These are phyloP conservation scores for Tiliacea aurago DNA, from an alignment of 2,888 invertebrate genomes.

Conservation along the genomic window DNA sequence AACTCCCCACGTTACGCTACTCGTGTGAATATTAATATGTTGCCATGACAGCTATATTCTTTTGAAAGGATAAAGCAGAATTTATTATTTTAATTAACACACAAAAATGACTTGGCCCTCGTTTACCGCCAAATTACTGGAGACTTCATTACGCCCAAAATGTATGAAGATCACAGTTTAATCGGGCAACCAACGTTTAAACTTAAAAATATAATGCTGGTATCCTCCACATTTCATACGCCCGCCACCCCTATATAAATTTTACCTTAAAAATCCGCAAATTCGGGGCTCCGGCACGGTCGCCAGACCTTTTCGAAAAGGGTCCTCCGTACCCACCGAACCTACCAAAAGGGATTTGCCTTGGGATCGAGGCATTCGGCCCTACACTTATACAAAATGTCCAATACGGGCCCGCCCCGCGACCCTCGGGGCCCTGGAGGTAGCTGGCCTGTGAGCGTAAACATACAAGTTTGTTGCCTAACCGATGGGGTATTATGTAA, in stretches of 20 bases:
- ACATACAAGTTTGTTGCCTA: slow-evolving; percentile 88
- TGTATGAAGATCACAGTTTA: slow-evolving; percentile 55
- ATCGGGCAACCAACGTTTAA: slow-evolving; percentile 55
- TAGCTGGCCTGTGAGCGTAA: slow-evolving; percentile 83
- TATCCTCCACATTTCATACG: slow-evolving; percentile 70
- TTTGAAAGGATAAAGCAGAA: slow-evolving; percentile 28
- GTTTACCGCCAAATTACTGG: slow-evolving; percentile 40
- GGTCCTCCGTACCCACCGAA: slow-evolving; percentile 76
- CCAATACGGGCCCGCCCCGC: slow-evolving; percentile 85
- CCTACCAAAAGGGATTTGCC: slow-evolving; percentile 88
- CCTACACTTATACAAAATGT: slow-evolving; percentile 90
- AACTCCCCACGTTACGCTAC: not conserved
- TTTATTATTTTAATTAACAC: slow-evolving; percentile 58
- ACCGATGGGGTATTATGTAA: slow-evolving; percentile 78
- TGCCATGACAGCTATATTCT: not conserved
- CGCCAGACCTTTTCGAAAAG: slow-evolving; percentile 86
- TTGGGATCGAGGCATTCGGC: slow-evolving; percentile 85
- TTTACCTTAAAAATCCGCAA: slow-evolving; percentile 91
- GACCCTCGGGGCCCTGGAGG: slow-evolving; percentile 81
- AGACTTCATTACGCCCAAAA: slow-evolving; percentile 53
- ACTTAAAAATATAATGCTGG: slow-evolving; percentile 67
- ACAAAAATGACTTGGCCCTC: slow-evolving; percentile 32
- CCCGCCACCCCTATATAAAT: slow-evolving; percentile 86
- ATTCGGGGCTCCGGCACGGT: slow-evolving; percentile 88
- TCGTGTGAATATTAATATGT: not conserved